Evolutionary conservation across 2,113 vertebrate genomes (phyloP).

Genomic region (Columba livia): DNA sequence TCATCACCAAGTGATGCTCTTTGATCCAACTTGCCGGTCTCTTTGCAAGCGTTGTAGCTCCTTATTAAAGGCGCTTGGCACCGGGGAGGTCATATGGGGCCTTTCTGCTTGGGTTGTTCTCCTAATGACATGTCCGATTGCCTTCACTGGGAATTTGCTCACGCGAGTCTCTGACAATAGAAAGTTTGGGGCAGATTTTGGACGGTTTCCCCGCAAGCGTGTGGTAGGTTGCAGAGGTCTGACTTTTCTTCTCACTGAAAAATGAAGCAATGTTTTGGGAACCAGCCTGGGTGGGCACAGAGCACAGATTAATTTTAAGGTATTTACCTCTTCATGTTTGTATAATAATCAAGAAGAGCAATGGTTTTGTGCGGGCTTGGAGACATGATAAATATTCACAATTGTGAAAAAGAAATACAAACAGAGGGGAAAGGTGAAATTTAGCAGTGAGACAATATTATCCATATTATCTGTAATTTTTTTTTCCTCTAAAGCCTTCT

Average conservation of each 20-base stretch:
- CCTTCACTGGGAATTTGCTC: background rate
- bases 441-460: background rate
- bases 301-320: fast-evolving
- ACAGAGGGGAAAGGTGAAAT: background rate
- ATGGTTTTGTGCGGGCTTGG: background rate
- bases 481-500: background rate
- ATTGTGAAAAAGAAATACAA: background rate
- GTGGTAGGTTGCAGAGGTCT: background rate
- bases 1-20: background rate
- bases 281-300: background rate
- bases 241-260: background rate
- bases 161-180: background rate
- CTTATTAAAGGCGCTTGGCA: background rate
- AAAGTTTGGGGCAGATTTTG: background rate
- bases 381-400: background rate
- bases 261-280: background rate
- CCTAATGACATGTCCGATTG: slow-evolving; percentile 27
- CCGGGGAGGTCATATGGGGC: slow-evolving; percentile 54
- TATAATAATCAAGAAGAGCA: background rate
- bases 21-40: background rate
- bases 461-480: fast-evolving
- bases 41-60: background rate
- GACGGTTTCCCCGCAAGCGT: background rate
- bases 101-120: slow-evolving; percentile 61
- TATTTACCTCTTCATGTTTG: fast-evolving